Percentiles rank a stretch among this genome's conserved stretches.
Evolutionary conservation across 2,888 invertebrate species (phyloP).

Genomic region (Microplitis manilae): DNA sequence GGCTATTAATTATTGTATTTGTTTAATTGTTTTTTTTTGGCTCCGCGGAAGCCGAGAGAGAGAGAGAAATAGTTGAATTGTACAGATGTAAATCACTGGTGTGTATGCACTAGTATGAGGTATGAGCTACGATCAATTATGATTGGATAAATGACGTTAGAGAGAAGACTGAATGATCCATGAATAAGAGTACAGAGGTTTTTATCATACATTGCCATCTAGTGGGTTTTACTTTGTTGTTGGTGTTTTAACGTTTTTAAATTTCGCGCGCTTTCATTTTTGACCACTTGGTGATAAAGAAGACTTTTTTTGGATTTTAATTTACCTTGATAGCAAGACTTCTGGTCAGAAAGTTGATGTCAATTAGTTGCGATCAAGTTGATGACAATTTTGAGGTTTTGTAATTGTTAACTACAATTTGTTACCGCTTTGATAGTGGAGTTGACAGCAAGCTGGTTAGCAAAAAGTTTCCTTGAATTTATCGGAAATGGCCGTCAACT

Average conservation of each 20-base stretch:
- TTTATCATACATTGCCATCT: not conserved
- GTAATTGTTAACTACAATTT: too few species aligned
- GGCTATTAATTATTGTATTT: not conserved
- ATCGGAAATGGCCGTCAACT: too few species aligned
- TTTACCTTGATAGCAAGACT: too few species aligned
- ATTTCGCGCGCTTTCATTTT: too few species aligned
- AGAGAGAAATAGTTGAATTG: not conserved
- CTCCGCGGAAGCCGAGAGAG: not conserved
- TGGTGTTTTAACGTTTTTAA: not conserved
- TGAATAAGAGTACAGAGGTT: not conserved
- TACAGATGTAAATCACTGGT: not conserved
- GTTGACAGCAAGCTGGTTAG: too few species aligned
- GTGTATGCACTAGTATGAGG: not conserved
- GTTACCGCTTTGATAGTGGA: too few species aligned
- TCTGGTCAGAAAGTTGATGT: too few species aligned
- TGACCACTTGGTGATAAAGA: too few species aligned
- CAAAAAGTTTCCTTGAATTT: too few species aligned
- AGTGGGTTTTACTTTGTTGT: not conserved
- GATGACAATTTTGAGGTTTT: too few species aligned
- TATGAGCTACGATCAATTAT: not conserved
- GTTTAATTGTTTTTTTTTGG: not conserved
- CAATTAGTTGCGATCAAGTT: too few species aligned
- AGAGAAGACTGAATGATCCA: not conserved
- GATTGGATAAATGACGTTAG: conserved; percentile 1
- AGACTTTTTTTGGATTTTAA: too few species aligned